These are phyloP conservation scores for Mylabris sibirica DNA, from an alignment of 2,888 invertebrate species.

Conservation along the genomic window DNA sequence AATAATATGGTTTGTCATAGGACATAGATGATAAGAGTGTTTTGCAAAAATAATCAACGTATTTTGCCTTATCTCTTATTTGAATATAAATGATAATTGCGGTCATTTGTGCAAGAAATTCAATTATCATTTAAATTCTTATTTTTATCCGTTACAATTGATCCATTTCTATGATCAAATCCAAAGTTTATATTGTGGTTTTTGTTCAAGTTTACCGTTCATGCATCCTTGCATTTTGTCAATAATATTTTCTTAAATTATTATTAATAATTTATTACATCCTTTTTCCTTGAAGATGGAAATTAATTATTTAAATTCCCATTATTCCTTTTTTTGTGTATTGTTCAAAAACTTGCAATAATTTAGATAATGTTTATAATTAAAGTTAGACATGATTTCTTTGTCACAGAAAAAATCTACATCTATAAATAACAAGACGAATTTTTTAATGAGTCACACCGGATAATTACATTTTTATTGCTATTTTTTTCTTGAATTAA, in stretches of 20 bases:
- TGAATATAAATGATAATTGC: neutral
- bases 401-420: too few species aligned
- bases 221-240: neutral
- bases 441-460: neutral
- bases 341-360: too few species aligned
- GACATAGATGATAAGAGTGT: neutral
- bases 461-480: neutral
- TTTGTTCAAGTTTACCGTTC: neutral
- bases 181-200: neutral
- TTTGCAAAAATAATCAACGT: neutral
- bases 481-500: neutral
- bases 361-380: too few species aligned
- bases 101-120: neutral
- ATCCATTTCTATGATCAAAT: neutral
- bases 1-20: neutral
- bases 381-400: too few species aligned
- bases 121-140: neutral
- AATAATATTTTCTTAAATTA: neutral
- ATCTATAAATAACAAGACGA: neutral
- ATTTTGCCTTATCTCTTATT: neutral
- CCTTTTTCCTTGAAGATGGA: neutral
- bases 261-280: too few species aligned
- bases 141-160: neutral
- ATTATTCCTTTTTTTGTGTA: too few species aligned
- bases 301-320: neutral